Base-by-base conservation (phyloP, 2,797 vertebrate genomes). In the Sebastes miniatus region DNA sequence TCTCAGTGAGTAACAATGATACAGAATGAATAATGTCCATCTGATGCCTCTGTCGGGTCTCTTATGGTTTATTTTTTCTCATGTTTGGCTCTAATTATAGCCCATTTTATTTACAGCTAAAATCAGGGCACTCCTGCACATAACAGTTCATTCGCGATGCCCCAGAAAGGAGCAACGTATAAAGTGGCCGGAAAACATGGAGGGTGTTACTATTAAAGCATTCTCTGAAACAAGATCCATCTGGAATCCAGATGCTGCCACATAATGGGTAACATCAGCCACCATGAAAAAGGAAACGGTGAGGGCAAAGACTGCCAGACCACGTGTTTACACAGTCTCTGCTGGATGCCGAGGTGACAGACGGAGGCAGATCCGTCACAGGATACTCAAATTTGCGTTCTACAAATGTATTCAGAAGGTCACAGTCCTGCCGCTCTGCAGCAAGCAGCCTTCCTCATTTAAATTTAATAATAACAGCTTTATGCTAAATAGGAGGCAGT, bases 391-490 rank as follows among this genome's bases (percentile, higher is more conserved):
- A 90, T 90, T 83, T 91, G 79, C 68, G 81, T 90, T 91, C 84
- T 79, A 88, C 91, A 90, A 93, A 92, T 92, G 91, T 88, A 91
- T 93, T 93, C 88, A 91, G 89, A 94, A 95, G 93, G 93, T 95
- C 93, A 94, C 81, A 86, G 87, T 87, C 87, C 84, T 80, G 80
- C 88, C 87, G 88, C 88, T 90, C 86, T 86, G 86, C 87, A 77
- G 90, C 87, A 88, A 78, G 90, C 88, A 86, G 80, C 85, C 89
- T 87, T 69, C 75, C 83, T 87, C 93, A 93, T 95, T 93, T 93
- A 92, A 94, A 93, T 94, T 86, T 88, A 91, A 95, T 94, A 89
- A 93, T 87, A 93, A 91, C 90, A 91, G 88, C 87, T 94, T 94
- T 87, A 93, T 92, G 88, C 86, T 85, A 93, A 93, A 90, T 77